Conservation (phyloP, 2,888 invertebrate genomes). For the Julus scanicus region DNA sequence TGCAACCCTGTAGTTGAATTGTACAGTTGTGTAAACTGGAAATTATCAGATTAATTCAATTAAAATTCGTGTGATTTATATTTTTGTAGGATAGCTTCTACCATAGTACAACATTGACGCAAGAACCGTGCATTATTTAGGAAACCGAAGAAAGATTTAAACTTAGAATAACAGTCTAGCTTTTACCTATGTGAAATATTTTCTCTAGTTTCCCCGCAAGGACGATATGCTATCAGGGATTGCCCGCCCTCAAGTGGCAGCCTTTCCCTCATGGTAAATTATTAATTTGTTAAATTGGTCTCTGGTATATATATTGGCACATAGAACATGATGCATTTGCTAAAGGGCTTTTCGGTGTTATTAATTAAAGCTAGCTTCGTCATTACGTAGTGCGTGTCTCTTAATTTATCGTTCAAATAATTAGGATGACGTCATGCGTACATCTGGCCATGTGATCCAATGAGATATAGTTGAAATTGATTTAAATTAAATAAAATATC, state of each 20-base stretch:
- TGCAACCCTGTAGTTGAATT: no score
- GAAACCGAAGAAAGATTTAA: neutral
- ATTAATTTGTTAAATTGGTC: neutral
- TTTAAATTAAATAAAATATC: neutral
- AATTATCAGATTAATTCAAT: no score
- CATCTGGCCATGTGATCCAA: neutral
- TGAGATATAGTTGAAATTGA: neutral
- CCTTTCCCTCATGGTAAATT: neutral
- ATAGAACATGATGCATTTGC: neutral
- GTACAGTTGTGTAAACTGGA: no score
- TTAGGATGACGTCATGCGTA: slow-evolving; percentile 3
- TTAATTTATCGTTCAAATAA: neutral
- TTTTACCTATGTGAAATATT: neutral
- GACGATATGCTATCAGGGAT: neutral
- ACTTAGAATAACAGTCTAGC: neutral
- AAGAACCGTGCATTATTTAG: neutral
- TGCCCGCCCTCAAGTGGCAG: neutral
- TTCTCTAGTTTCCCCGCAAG: neutral
- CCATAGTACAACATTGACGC: neutral
- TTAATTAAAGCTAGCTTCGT: neutral
- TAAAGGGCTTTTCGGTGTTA: slow-evolving; percentile 30
- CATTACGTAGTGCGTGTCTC: neutral
- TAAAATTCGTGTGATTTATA: no score
- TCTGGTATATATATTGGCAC: neutral
- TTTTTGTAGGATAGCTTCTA: no score